Conservation (phyloP, 2,888 invertebrate genomes). For the Hemithea aestivaria region DNA sequence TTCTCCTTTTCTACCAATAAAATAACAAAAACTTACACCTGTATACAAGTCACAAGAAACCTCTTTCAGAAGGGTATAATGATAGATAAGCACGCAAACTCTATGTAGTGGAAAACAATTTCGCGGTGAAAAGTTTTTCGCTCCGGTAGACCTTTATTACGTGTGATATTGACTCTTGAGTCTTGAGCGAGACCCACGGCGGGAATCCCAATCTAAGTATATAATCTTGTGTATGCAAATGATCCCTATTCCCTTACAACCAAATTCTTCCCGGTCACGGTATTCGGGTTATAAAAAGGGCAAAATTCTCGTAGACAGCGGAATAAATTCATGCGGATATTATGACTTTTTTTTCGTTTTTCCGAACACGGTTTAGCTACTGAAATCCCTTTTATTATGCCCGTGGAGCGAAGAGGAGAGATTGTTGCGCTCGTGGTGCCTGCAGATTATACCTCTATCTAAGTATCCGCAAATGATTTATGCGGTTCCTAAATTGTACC, state of each 20-base stretch:
- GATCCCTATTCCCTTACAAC: conserved; percentile 57
- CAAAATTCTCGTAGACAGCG: conserved; percentile 51
- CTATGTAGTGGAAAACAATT: conserved; percentile 59
- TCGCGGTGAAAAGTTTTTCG: conserved; percentile 53
- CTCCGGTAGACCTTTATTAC: conserved; percentile 59
- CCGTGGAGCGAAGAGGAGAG: conserved; percentile 33
- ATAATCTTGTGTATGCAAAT: conserved; percentile 70
- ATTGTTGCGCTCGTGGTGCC: conserved; percentile 38
- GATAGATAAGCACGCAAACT: conserved; percentile 39
- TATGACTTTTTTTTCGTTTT: conserved; percentile 43
- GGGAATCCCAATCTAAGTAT: conserved; percentile 56
- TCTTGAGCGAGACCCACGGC: conserved; percentile 45
- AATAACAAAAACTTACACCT: conserved; percentile 29
- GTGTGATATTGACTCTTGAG: conserved; percentile 64
- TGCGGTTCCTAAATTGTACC: conserved; percentile 31
- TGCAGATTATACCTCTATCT: conserved; percentile 39
- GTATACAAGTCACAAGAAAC: conserved; percentile 18
- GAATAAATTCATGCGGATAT: conserved; percentile 57
- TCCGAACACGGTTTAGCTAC: conserved; percentile 39
- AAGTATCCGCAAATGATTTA: conserved; percentile 43
- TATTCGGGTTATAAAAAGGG: conserved; percentile 58
- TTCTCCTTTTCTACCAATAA: conserved; percentile 26
- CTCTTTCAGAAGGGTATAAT: conserved; percentile 38
- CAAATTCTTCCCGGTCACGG: conserved; percentile 64
- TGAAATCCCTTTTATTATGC: conserved; percentile 41